Evolutionary conservation across 2,888 invertebrate species (phyloP).

Genomic region (Drosophila maculinotata): DNA sequence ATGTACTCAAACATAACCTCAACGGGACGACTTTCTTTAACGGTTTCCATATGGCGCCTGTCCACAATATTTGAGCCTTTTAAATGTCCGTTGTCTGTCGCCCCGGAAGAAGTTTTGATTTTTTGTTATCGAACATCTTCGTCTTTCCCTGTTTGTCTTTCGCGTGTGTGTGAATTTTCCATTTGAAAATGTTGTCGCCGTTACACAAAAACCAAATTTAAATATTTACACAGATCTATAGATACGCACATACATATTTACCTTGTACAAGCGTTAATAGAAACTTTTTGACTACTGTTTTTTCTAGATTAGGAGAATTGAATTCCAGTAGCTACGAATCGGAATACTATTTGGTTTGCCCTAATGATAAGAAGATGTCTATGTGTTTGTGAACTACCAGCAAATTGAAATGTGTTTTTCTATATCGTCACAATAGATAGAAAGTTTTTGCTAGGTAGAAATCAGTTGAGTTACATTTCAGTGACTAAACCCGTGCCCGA

Average conservation of each 20-base stretch:
- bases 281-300: slow-evolving; percentile 70
- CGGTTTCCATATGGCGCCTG: slow-evolving; percentile 48
- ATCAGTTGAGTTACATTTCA: slow-evolving; percentile 4
- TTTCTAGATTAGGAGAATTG: slow-evolving; percentile 57
- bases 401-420: slow-evolving; percentile 32
- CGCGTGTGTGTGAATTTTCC: slow-evolving; percentile 29
- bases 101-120: slow-evolving; percentile 65
- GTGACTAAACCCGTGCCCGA: background rate
- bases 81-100: slow-evolving; percentile 46
- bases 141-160: slow-evolving; percentile 40
- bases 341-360: slow-evolving; percentile 46
- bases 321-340: slow-evolving; percentile 71
- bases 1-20: slow-evolving; percentile 7
- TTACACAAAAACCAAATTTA: slow-evolving; percentile 55
- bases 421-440: slow-evolving; percentile 31
- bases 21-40: slow-evolving; percentile 6
- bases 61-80: slow-evolving; percentile 29
- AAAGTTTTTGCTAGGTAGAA: slow-evolving; percentile 14
- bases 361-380: slow-evolving; percentile 40
- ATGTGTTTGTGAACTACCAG: slow-evolving; percentile 12
- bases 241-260: slow-evolving; percentile 54
- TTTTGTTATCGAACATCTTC: slow-evolving; percentile 61
- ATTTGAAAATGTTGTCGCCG: slow-evolving; percentile 50
- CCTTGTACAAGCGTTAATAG: slow-evolving; percentile 57
- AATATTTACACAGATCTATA: slow-evolving; percentile 68